These are phyloP conservation scores for Galerucella pusilla DNA, from an alignment of 2,888 invertebrate species.

Conservation along the genomic window DNA sequence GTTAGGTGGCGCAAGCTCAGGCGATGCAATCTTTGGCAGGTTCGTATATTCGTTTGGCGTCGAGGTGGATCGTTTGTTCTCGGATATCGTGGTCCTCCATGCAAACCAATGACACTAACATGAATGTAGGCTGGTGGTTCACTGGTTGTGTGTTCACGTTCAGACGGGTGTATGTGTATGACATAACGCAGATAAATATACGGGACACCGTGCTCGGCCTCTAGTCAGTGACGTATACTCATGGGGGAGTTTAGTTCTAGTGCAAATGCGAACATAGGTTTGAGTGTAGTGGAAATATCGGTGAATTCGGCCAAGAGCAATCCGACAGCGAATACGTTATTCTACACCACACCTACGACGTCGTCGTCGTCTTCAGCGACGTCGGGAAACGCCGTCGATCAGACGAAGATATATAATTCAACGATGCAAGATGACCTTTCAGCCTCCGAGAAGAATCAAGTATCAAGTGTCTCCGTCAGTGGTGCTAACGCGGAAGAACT, in stretches of 20 bases:
- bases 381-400: constrained; percentile 50
- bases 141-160: constrained; percentile 61
- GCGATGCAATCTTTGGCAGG: constrained; percentile 55
- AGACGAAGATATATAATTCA: constrained; percentile 58
- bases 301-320: constrained; percentile 60
- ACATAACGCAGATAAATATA: constrained; percentile 55
- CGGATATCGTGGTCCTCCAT: constrained; percentile 53
- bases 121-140: constrained; percentile 61
- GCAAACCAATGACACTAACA: constrained; percentile 59
- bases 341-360: constrained; percentile 61
- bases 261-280: constrained; percentile 64
- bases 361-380: constrained; percentile 49
- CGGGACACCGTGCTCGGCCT: constrained; percentile 54
- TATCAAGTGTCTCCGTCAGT: constrained; percentile 55
- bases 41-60: constrained; percentile 50
- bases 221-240: constrained; percentile 61
- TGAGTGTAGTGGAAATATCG: constrained; percentile 64
- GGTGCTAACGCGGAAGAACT: constrained; percentile 56
- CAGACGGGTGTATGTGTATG: constrained; percentile 59
- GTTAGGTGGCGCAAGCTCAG: constrained; percentile 48
- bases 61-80: constrained; percentile 48
- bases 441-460: constrained; percentile 54
- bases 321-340: constrained; percentile 60
- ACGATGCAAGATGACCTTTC: constrained; percentile 66
- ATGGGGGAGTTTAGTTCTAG: constrained; percentile 67